These are phyloP conservation scores for Indicator indicator DNA, from an alignment of 2,113 vertebrate species.

Conservation along the genomic window DNA sequence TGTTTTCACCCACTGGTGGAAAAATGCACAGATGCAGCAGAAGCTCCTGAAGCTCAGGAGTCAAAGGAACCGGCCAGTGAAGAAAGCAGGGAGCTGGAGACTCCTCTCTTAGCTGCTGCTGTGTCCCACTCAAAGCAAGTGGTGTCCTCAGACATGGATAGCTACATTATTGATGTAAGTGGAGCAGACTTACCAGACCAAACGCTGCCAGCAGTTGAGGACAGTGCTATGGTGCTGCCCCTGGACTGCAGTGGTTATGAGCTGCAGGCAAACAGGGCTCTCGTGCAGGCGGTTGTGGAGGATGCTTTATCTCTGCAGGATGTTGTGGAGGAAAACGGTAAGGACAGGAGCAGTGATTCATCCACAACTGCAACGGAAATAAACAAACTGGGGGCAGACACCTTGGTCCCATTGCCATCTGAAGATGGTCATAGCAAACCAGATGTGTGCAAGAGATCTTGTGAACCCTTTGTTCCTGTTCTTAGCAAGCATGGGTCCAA, in stretches of 20 bases:
- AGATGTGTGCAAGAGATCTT: conserved; percentile 49
- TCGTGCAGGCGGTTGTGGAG: neutral
- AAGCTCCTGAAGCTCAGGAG: conserved; percentile 49
- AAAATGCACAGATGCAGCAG: conserved; percentile 17
- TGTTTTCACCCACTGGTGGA: conserved; percentile 25
- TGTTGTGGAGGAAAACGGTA: neutral
- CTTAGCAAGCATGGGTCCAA: conserved; percentile 82
- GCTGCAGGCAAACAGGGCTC: neutral
- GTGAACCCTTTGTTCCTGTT: conserved; percentile 83
- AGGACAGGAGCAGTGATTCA: neutral
- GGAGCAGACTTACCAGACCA: neutral
- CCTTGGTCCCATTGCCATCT: neutral
- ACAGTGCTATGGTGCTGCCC: neutral
- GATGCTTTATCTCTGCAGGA: neutral
- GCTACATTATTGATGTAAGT: neutral
- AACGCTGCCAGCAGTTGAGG: neutral
- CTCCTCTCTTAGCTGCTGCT: neutral
- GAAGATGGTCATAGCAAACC: conserved; percentile 26
- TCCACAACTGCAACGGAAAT: neutral
- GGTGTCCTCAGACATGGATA: neutral
- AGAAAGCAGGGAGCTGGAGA: neutral
- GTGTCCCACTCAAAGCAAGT: conserved; percentile 20
- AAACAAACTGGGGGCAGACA: conserved; percentile 7
- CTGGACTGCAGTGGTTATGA: neutral
- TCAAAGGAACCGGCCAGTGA: conserved; percentile 29